phyloP scores from a whole-genome alignment of 1,140 invertebrate species.

The Halyomorpha halys region DNA sequence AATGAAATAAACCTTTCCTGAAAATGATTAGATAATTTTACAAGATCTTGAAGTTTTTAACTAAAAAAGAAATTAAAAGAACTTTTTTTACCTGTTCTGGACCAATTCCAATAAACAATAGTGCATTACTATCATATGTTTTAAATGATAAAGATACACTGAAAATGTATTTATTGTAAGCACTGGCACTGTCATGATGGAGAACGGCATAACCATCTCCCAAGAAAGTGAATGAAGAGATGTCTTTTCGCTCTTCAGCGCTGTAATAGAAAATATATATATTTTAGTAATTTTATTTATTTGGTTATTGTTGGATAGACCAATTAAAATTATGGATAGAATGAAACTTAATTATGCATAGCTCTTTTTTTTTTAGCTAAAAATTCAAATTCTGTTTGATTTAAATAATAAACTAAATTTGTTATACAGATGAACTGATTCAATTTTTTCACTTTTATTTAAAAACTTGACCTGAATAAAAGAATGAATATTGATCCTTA shows the following conservation, averaged over 20 bases:
- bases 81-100: slow-evolving; percentile 22
- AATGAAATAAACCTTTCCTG: slow-evolving; percentile 71
- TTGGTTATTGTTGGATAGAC: no score
- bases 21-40: slow-evolving; percentile 26
- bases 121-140: slow-evolving; percentile 77
- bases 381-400: no score
- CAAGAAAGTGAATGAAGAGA: slow-evolving; percentile 53
- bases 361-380: no score
- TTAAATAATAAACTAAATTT: no score
- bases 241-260: slow-evolving; percentile 42
- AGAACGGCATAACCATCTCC: slow-evolving; percentile 69
- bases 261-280: slow-evolving; percentile 35
- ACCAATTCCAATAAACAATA: slow-evolving; percentile 66
- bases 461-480: not conserved
- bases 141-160: slow-evolving; percentile 69
- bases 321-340: no score
- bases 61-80: slow-evolving; percentile 31
- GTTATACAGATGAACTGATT: no score
- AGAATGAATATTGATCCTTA: slow-evolving; percentile 33
- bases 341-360: no score
- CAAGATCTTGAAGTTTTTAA: not conserved
- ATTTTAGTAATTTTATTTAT: no score
- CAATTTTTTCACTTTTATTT: no score
- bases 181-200: slow-evolving; percentile 45
- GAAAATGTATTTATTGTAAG: slow-evolving; percentile 60